Conservation (phyloP, 1,140 invertebrate species). For the Ptiloglossa arizonensis region DNA sequence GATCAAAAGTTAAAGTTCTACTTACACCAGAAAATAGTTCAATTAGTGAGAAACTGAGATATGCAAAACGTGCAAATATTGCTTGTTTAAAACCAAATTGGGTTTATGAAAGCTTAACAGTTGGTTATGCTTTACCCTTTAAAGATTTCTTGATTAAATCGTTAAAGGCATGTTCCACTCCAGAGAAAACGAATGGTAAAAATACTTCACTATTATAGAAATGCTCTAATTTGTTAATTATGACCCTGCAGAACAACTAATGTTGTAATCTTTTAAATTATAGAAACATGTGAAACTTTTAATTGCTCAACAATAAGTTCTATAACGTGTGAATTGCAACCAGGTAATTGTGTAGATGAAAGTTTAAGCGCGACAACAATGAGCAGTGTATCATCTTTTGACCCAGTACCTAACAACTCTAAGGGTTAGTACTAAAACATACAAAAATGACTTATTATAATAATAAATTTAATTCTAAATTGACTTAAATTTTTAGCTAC, state of each 20-base stretch:
- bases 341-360: conserved; percentile 50
- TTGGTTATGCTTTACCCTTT: conserved; percentile 88
- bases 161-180: conserved; percentile 83
- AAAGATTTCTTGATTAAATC: conserved; percentile 84
- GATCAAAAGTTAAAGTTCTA: conserved; percentile 75
- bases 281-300: conserved; percentile 21
- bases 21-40: conserved; percentile 79
- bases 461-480: conserved; percentile 28
- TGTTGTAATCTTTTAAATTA: conserved; percentile 17
- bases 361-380: conserved; percentile 25
- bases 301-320: conserved; percentile 56
- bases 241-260: neutral
- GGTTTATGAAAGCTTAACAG: conserved; percentile 89
- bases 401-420: conserved; percentile 30
- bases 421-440: conserved; percentile 21
- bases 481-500: conserved; percentile 23
- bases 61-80: conserved; percentile 89
- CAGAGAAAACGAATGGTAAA: conserved; percentile 78
- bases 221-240: neutral
- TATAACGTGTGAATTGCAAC: conserved; percentile 43
- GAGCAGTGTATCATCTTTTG: conserved; percentile 52
- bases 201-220: neutral
- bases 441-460: conserved; percentile 59
- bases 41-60: conserved; percentile 91
- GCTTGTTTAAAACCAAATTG: conserved; percentile 88